phyloP scores from a whole-genome alignment of 2,113 vertebrate species.

The Hemichromis elongatus region DNA sequence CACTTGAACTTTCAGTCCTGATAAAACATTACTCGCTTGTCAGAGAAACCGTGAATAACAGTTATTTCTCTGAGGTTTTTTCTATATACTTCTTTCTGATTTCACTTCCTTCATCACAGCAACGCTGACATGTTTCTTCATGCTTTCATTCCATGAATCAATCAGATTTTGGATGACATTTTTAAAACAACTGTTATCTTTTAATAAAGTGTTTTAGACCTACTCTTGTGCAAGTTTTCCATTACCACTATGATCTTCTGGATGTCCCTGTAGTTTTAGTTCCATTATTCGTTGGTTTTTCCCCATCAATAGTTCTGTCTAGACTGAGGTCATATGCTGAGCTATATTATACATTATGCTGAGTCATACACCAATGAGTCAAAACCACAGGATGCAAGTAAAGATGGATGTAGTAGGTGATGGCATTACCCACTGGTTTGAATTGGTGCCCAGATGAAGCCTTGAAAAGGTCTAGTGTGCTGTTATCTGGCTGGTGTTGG shows the following conservation, averaged over 20 bases:
- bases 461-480: neutral
- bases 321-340: neutral
- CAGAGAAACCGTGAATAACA: neutral
- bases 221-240: neutral
- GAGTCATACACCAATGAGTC: neutral
- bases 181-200: neutral
- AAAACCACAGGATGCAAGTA: neutral
- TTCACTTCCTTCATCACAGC: neutral
- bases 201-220: neutral
- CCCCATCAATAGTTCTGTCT: neutral
- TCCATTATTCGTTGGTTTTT: neutral
- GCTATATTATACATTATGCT: neutral
- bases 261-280: neutral
- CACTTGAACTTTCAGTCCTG: neutral
- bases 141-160: neutral
- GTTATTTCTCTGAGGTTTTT: neutral
- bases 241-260: neutral
- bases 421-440: neutral
- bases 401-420: neutral
- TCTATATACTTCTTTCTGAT: neutral
- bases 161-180: neutral
- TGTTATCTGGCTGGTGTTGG: neutral
- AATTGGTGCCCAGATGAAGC: neutral
- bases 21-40: neutral
- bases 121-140: neutral